These are phyloP conservation scores for Zeugodacus cucurbitae DNA, from an alignment of 1,140 invertebrate species.

Conservation along the genomic window DNA sequence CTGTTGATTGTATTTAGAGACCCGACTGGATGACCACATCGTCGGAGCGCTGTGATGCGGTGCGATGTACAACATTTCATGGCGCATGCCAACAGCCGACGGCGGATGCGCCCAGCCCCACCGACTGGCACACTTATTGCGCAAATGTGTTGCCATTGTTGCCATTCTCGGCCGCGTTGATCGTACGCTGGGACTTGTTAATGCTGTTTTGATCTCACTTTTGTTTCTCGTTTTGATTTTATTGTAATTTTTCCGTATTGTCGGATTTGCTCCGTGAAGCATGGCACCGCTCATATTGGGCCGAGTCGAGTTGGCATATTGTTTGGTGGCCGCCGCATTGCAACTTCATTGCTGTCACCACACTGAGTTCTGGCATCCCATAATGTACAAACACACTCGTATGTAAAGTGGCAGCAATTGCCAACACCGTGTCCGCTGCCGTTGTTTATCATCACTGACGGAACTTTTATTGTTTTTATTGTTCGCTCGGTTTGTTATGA, in stretches of 20 bases:
- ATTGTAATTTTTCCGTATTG: background rate
- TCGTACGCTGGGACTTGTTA: background rate
- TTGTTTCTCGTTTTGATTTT: background rate
- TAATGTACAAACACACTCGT: background rate
- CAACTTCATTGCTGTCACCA: slow-evolving; percentile 28
- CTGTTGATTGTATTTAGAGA: background rate
- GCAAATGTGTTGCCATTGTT: slow-evolving; percentile 31
- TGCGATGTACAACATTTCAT: background rate
- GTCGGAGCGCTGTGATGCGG: background rate
- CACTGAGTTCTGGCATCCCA: background rate
- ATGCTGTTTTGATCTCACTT: background rate
- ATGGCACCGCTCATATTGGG: slow-evolving; percentile 17
- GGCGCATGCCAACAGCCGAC: slow-evolving; percentile 13
- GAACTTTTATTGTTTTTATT: background rate
- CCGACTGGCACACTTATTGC: slow-evolving; percentile 38
- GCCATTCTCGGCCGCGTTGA: background rate
- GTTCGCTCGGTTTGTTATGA: background rate
- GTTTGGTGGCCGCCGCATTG: background rate
- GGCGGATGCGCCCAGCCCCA: slow-evolving; percentile 15
- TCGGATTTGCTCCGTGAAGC: slow-evolving; percentile 16
- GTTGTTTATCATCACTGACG: background rate
- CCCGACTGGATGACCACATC: background rate
- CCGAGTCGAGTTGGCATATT: background rate
- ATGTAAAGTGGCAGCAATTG: background rate
- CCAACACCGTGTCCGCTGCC: background rate